phyloP scores from a whole-genome alignment of 2,797 vertebrate species.

The Bufotes viridis region DNA sequence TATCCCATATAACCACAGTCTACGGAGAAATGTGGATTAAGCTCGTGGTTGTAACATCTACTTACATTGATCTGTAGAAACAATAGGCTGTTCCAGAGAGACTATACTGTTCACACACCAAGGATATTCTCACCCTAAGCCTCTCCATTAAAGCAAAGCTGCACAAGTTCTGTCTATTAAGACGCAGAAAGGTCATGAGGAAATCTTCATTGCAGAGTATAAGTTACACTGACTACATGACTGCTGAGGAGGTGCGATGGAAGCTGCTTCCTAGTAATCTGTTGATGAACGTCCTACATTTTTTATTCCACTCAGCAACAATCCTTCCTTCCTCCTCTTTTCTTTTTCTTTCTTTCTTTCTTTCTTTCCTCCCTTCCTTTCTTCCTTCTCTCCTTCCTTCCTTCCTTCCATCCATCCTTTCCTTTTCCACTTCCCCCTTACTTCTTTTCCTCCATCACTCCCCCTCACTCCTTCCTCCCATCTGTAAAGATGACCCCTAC shows the following conservation, averaged over 20 bases:
- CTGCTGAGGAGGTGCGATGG: neutral
- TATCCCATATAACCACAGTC: neutral
- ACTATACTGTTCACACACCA: constrained; percentile 41
- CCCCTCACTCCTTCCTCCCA: neutral
- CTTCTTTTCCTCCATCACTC: neutral
- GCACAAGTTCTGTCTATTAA: constrained; percentile 33
- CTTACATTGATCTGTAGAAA: constrained; percentile 63
- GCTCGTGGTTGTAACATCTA: constrained; percentile 66
- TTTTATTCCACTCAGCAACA: too few relatives aligned
- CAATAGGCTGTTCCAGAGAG: constrained; percentile 51
- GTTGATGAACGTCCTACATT: neutral
- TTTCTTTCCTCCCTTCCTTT: neutral
- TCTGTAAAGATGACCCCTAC: too few relatives aligned
- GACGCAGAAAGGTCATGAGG: neutral
- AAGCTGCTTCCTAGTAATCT: too few relatives aligned
- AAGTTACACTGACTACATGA: neutral
- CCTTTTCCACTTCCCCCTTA: neutral
- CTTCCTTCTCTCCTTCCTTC: neutral
- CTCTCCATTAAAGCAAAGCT: constrained; percentile 38
- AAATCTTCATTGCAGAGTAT: constrained; percentile 28
- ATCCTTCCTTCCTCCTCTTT: neutral
- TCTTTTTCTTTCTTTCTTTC: neutral
- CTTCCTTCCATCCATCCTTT: neutral
- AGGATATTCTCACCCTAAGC: constrained; percentile 38
- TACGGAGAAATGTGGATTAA: constrained; percentile 59